A percentile compares a stretch with the other conserved stretches of the same genome.
These are phyloP conservation scores for Psilopsiagon aymara DNA, from an alignment of 2,113 vertebrate species.

Conservation along the genomic window DNA sequence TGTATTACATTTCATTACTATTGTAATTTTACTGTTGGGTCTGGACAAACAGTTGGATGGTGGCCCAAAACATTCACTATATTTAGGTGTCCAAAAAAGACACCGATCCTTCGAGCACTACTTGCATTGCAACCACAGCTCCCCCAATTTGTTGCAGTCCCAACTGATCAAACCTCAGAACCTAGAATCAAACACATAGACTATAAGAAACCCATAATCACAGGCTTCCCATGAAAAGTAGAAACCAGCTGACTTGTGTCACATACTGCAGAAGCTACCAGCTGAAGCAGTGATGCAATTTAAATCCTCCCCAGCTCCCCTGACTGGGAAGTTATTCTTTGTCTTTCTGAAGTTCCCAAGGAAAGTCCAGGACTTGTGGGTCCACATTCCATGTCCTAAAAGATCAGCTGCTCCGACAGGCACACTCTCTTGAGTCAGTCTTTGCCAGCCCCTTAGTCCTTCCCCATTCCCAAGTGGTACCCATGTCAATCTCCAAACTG, in stretches of 20 bases:
- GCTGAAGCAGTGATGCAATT: neutral
- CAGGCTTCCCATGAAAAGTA: neutral
- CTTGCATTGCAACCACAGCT: neutral
- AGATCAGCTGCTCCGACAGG: neutral
- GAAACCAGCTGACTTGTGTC: neutral
- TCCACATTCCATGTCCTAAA: neutral
- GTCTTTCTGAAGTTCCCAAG: neutral
- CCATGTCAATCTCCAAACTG: fast-evolving
- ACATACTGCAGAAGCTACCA: neutral
- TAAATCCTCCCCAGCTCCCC: neutral
- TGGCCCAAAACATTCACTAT: neutral
- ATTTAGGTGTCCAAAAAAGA: neutral
- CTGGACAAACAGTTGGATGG: neutral
- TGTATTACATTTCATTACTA: neutral
- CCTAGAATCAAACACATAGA: fast-evolving
- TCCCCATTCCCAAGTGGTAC: neutral
- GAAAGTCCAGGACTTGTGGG: neutral
- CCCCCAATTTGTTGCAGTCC: neutral
- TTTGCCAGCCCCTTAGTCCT: neutral
- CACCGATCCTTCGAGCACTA: neutral
- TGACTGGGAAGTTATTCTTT: neutral
- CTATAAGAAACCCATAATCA: fast-evolving
- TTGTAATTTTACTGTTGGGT: neutral
- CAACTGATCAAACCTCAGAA: neutral
- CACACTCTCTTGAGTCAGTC: neutral